phyloP scores from a whole-genome alignment of 2,888 invertebrate species.

The Acronicta psi region DNA sequence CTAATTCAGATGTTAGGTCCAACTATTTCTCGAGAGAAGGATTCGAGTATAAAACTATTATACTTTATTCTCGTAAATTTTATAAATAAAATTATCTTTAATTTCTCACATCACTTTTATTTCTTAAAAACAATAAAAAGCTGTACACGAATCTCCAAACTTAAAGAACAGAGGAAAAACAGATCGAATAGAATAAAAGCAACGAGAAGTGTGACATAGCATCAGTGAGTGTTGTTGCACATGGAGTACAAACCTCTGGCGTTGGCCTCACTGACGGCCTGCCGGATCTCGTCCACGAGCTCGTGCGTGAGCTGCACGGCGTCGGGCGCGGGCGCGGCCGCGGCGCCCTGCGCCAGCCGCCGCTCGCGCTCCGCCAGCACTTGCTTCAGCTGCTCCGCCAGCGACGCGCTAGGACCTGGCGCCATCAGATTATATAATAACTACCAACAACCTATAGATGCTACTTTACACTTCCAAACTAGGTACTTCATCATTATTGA shows the following conservation, averaged over 20 bases:
- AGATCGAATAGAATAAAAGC: conserved; percentile 36
- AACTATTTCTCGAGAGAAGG: conserved; percentile 2
- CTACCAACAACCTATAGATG: conserved; percentile 11
- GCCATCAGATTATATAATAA: conserved; percentile 44
- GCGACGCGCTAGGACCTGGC: conserved; percentile 92
- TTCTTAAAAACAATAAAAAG: conserved; percentile 24
- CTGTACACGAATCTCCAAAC: conserved; percentile 40
- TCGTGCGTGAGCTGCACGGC: conserved; percentile 93
- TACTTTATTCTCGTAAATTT: conserved; percentile 9
- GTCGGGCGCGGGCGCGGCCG: conserved; percentile 86
- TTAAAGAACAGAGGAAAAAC: conserved; percentile 40
- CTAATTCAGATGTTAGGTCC: conserved; percentile 28
- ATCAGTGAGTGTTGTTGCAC: conserved; percentile 25
- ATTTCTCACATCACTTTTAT: conserved; percentile 23
- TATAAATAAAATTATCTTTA: conserved; percentile 22
- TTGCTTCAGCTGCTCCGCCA: conserved; percentile 96
- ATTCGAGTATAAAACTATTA: conserved; percentile 18
- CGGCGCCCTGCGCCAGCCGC: conserved; percentile 87
- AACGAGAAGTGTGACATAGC: conserved; percentile 27
- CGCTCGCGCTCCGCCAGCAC: conserved; percentile 95
- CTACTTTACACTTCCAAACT: conserved; percentile 2
- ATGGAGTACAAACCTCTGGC: conserved; percentile 91
- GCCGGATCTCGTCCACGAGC: conserved; percentile 95
- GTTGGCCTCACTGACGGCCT: conserved; percentile 96
- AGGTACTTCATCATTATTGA: not conserved